Evolutionary conservation across 2,113 vertebrate genomes (phyloP).

Genomic region (Zootoca vivipara): DNA sequence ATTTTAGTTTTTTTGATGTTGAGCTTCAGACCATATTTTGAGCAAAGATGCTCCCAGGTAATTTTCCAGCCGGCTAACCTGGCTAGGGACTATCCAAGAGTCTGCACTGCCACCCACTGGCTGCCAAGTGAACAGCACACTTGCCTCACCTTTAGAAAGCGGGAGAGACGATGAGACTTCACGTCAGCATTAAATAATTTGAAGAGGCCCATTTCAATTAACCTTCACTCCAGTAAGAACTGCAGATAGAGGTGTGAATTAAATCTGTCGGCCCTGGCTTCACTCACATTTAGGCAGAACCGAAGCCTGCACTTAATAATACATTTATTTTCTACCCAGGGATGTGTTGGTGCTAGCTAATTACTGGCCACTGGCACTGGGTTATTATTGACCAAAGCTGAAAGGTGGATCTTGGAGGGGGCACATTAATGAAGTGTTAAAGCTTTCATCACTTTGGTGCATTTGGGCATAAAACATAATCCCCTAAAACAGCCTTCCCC

Average conservation of each 20-base stretch:
- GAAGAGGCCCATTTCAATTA: neutral
- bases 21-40: too few species aligned
- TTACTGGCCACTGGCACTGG: neutral
- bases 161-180: fast-evolving
- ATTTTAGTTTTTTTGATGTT: too few species aligned
- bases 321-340: neutral
- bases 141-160: neutral
- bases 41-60: neutral
- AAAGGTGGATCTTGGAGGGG: neutral
- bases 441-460: neutral
- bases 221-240: fast-evolving
- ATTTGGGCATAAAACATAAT: neutral
- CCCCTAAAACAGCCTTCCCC: neutral
- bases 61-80: fast-evolving
- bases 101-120: constrained; percentile 67
- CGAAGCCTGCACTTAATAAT: neutral
- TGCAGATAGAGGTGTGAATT: neutral
- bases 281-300: fast-evolving
- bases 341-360: neutral
- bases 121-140: constrained; percentile 47
- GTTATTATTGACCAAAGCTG: neutral
- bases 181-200: fast-evolving
- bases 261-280: fast-evolving
- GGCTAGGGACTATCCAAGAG: constrained; percentile 34
- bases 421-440: neutral